Evolutionary conservation across 2,888 invertebrate species (phyloP).

Genomic region (Cerceris ruficornis): DNA sequence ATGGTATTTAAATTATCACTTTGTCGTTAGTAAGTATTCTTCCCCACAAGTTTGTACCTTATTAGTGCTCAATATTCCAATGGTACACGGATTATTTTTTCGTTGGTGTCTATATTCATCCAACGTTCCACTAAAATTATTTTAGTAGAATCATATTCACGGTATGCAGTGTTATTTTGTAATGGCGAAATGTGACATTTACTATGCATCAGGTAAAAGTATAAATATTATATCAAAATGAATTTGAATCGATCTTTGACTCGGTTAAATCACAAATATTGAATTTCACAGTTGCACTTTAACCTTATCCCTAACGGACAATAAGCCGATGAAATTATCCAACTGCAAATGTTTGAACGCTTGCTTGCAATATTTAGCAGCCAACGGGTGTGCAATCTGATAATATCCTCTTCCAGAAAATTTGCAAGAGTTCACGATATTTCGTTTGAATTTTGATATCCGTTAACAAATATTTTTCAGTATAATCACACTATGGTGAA

Average conservation of each 20-base stretch:
- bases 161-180: too few relatives aligned
- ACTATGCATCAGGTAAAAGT: too few relatives aligned
- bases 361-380: conserved; percentile 24
- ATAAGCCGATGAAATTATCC: conserved; percentile 24
- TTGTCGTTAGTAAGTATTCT: background rate
- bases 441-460: conserved; percentile 7
- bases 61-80: too few relatives aligned
- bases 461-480: conserved; percentile 21
- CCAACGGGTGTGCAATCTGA: background rate
- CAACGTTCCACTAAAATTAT: too few relatives aligned
- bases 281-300: background rate
- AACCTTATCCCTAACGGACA: conserved; percentile 13
- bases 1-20: background rate
- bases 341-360: background rate
- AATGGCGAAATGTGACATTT: too few relatives aligned
- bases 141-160: too few relatives aligned
- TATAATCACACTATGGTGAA: too few relatives aligned
- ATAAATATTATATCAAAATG: too few relatives aligned
- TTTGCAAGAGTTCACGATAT: conserved; percentile 9
- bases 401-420: background rate
- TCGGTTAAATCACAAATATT: background rate
- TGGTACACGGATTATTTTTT: too few relatives aligned
- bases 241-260: too few relatives aligned
- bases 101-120: too few relatives aligned
- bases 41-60: too few relatives aligned